These are phyloP conservation scores for Gnathonemus longibarbis DNA, from an alignment of 2,113 vertebrate species.

Conservation along the genomic window DNA sequence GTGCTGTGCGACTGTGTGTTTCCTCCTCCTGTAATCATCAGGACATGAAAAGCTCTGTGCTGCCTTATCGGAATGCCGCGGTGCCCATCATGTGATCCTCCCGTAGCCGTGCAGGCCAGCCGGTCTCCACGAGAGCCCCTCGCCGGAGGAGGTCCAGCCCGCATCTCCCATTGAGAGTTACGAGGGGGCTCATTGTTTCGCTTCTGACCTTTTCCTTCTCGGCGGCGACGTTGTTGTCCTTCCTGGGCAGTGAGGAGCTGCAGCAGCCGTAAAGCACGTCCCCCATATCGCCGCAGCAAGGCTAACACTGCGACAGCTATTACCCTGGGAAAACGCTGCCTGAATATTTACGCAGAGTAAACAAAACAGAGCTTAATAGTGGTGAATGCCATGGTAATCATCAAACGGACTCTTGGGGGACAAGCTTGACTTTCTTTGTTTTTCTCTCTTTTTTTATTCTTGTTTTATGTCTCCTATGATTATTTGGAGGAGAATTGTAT, in stretches of 20 bases:
- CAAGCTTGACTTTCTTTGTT: constrained; percentile 15
- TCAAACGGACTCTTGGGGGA: neutral
- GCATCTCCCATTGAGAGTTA: neutral
- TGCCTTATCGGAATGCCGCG: neutral
- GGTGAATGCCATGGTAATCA: neutral
- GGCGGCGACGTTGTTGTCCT: neutral
- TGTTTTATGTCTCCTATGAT: constrained; percentile 12
- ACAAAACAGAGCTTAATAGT: neutral
- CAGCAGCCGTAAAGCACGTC: neutral
- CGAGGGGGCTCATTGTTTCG: neutral
- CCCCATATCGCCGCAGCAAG: neutral
- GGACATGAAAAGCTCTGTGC: neutral
- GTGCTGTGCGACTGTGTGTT: neutral
- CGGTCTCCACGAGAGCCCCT: neutral
- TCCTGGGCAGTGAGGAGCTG: neutral
- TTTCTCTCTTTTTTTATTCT: constrained; percentile 3
- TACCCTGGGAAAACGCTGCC: neutral
- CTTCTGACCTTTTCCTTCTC: neutral
- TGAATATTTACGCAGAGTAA: constrained; percentile 1
- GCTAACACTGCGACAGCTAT: neutral
- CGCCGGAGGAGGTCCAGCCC: neutral
- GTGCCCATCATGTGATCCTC: neutral
- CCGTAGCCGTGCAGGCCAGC: neutral
- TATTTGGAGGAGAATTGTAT: neutral
- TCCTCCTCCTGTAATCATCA: neutral